Evolutionary conservation across 2,797 vertebrate genomes (phyloP), one percentile per base, ranked within the genome.

Genomic region (Heteromormyrus szaboi): DNA sequence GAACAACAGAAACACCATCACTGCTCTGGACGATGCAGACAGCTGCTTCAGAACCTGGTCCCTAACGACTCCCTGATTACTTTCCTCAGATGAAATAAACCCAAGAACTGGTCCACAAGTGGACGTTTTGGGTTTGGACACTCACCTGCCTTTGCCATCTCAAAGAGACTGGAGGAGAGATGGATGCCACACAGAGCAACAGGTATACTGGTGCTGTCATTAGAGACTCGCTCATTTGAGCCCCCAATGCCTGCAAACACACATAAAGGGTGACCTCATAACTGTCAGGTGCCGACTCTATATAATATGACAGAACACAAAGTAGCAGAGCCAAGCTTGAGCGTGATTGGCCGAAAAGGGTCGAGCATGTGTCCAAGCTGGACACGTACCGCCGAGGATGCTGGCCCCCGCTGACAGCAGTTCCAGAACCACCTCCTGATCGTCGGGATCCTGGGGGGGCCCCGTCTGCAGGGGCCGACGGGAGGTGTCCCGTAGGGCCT

Each of bases 391-490:
- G 92, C 96, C 94, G 90, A 99, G 92, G 88, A 99, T 96, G 92
- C 96, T 96, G 87, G 95, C 91, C 88, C 97, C 99, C 91, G 98
- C 97, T 88, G 95, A 94, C 89, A 98, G 95, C 50, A 99, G 96
- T 89, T 99, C 98, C 33, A 96, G 90, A 90, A 95, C 92, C 44
- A 98, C 97, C n/a, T 97, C 96, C 56, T 90, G 91, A 41, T 95
- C 46, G 92, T 97, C 96, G 1, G 62, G 62, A 90, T 98, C 96
- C n/a, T 97, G 96, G 1, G 95, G 94, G 88, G 90, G 12, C 29
- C 92, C 93, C 0, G 93, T 95, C 65, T 95, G 92, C 59, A 98
- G 91, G 0, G 95, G 94, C 4, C 86, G 92, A 85, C 93, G 94
- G 9, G 89, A 95, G 8, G 93, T 95, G 90, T 98, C 96, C 92